Base-by-base conservation (phyloP, 64 coral and sea anemone genomes). In the Pachyseris speciosa region DNA sequence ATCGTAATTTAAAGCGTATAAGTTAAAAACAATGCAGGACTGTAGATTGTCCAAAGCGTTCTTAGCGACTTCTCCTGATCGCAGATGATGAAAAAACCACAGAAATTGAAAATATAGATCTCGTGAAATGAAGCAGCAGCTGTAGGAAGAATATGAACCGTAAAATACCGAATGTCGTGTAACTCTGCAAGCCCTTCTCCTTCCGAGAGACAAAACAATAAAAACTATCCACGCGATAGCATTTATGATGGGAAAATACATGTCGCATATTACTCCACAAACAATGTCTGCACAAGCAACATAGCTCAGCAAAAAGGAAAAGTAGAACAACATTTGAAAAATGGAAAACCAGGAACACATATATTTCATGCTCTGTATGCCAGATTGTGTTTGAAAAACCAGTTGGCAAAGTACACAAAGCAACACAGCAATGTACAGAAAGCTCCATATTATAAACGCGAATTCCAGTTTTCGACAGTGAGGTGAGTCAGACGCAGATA, bases 371-470 rank as follows among this genome's bases (percentile, higher is more conserved):
- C 33, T 27, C 3, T 3, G 3, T 16, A 55, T 13, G 34, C 36
- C 12, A 1, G 30, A 41, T 78, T 78, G 74, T 28, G 43, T 50
- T 4, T 78, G 48, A 33, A 52, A 33, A 17, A 51, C 47, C 7
- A 78, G 11, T 20, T 78, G n/a, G 22, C 44, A 78, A 78, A 34
- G 47, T 78, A 78, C 74, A 78, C 74, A 78, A 33, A 78, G 28
- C 29, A 52, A 78, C 26, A n/a, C 20, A 5, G 74, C 11, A 49
- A 75, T 75, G 72, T 75, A 75, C 1, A 75, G 42, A 75, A 41
- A 49, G 42, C 9, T 75, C 43, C 72, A 75, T 26, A 75, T 13
- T 29, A 28, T 48, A 3, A 75, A 75, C 20, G 4, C 10, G 42
- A n/a, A 75, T 75, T 75, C 72, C 19, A 27, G 9, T 28, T 28